phyloP scores from a whole-genome alignment of 37 sponge, comb jelly and placozoan genomes.

The Mnemiopsis leidyi region DNA sequence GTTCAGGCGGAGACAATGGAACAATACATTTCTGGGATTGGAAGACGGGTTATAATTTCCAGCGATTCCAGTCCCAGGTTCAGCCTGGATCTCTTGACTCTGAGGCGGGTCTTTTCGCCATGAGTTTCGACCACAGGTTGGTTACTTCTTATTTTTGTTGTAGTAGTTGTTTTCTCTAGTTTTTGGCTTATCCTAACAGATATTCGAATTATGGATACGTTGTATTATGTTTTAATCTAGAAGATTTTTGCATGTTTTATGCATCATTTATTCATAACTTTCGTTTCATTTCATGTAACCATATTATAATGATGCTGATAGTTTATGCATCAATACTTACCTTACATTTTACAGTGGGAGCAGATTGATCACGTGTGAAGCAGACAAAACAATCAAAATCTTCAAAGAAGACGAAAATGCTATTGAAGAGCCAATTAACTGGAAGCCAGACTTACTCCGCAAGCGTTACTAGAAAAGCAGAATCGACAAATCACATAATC shows the following conservation, averaged over 20 bases:
- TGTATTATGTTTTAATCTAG: no score
- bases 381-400: slow-evolving; percentile 97
- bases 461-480: slow-evolving; percentile 10
- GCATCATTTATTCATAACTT: no score
- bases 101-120: slow-evolving; percentile 91
- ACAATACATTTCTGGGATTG: slow-evolving; percentile 97
- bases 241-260: no score
- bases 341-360: slow-evolving; percentile 83
- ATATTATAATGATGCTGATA: no score
- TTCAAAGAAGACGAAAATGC: slow-evolving; percentile 98
- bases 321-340: no score
- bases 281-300: no score
- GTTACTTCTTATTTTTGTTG: neutral
- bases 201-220: no score
- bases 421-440: slow-evolving; percentile 69
- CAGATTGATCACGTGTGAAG: slow-evolving; percentile 88
- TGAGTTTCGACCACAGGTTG: slow-evolving; percentile 75
- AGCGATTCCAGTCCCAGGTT: slow-evolving; percentile 80
- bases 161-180: no score
- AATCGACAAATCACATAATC: no score
- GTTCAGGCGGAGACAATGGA: slow-evolving; percentile 91
- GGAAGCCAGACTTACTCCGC: slow-evolving; percentile 42
- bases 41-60: slow-evolving; percentile 96
- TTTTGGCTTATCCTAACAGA: no score
- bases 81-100: slow-evolving; percentile 99